A percentile compares a stretch with the other conserved stretches of the same genome.
Conservation (phyloP, 2,113 vertebrate genomes). For the Camelus dromedarius region DNA sequence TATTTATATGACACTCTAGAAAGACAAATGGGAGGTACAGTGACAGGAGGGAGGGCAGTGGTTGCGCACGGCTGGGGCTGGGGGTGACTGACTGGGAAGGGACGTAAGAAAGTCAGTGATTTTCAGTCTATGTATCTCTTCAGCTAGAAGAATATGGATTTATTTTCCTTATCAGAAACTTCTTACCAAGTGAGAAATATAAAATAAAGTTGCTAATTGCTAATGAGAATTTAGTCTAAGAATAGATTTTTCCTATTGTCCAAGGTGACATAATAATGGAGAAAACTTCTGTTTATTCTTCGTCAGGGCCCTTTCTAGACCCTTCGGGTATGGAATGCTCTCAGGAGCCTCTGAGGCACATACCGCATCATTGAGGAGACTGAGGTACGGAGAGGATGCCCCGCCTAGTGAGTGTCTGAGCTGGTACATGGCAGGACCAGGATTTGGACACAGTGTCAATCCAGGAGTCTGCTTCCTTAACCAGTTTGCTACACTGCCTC, state of each 20-base stretch:
- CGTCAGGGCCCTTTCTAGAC: background rate
- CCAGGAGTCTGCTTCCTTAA: background rate
- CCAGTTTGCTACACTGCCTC: background rate
- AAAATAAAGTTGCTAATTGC: background rate
- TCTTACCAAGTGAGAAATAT: background rate
- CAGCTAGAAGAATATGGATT: background rate
- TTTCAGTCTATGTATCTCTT: background rate
- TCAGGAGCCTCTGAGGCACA: background rate
- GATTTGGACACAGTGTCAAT: accelerated
- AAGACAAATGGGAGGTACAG: background rate
- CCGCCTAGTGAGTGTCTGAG: background rate
- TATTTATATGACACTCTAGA: background rate
- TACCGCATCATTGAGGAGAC: background rate
- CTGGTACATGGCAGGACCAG: background rate
- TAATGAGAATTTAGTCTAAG: background rate
- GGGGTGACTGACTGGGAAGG: background rate
- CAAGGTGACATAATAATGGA: background rate
- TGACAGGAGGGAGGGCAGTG: background rate
- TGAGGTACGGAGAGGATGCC: background rate
- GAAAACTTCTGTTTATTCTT: background rate
- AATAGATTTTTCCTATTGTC: background rate
- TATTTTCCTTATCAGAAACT: background rate
- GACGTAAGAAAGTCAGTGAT: background rate
- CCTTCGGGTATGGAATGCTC: background rate
- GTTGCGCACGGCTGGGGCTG: background rate